Evolutionary conservation across 2,113 vertebrate genomes (phyloP).

Genomic region (Sinocyclocheilus grahami): DNA sequence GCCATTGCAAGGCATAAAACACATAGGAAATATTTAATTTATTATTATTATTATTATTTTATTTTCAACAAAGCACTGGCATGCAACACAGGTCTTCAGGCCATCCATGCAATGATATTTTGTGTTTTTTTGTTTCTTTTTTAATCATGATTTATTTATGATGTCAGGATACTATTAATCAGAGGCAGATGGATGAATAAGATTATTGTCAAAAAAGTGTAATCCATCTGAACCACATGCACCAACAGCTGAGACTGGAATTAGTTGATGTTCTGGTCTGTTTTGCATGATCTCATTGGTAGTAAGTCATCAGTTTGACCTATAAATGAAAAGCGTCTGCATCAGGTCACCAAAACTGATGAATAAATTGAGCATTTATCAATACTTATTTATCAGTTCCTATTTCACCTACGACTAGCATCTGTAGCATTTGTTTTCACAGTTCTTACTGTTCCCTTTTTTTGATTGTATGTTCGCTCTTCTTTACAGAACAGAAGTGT

Average conservation of each 20-base stretch:
- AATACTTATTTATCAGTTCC: neutral
- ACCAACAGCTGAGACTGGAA: constrained; percentile 58
- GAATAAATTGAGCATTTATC: neutral
- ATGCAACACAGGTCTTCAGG: neutral
- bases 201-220: constrained; percentile 25
- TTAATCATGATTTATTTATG: constrained; percentile 1
- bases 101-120: neutral
- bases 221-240: constrained; percentile 39
- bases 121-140: neutral
- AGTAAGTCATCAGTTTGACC: constrained; percentile 69
- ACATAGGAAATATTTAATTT: neutral
- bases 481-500: neutral
- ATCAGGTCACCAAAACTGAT: neutral
- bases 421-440: neutral
- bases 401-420: neutral
- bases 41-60: no score
- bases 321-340: constrained; percentile 65
- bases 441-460: neutral
- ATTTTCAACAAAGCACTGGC: neutral
- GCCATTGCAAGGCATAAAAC: neutral
- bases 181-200: constrained; percentile 34
- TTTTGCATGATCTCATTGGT: constrained; percentile 59
- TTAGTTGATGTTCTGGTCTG: constrained; percentile 70
- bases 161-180: constrained; percentile 28
- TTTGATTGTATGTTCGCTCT: neutral